phyloP scores from a whole-genome alignment of 2,888 invertebrate genomes.

The Dusona sp. region DNA sequence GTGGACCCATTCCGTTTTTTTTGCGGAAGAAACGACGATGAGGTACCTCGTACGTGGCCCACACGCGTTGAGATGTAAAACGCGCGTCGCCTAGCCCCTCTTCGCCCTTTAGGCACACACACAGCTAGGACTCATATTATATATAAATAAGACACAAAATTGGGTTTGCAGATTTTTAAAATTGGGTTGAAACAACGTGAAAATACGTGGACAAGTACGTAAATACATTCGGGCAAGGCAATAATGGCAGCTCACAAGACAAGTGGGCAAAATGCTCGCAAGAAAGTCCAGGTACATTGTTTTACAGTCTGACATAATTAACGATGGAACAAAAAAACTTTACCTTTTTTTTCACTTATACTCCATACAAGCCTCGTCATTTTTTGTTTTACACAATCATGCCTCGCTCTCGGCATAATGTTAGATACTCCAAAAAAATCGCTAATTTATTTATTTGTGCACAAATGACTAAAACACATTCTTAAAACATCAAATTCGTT shows the following conservation, averaged over 20 bases:
- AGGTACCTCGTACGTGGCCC: conserved; percentile 62
- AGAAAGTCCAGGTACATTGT: conserved; percentile 86
- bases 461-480: not conserved
- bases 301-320: not conserved
- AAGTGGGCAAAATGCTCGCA: conserved; percentile 85
- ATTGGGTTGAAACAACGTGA: conserved; percentile 6
- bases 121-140: not conserved
- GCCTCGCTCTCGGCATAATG: not conserved
- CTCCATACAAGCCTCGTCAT: not conserved
- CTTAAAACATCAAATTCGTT: not conserved
- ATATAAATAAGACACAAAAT: conserved; percentile 5
- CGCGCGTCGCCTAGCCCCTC: conserved; percentile 65
- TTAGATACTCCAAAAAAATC: not conserved
- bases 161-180: conserved; percentile 24
- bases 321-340: not conserved
- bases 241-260: conserved; percentile 85
- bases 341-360: not conserved
- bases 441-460: not conserved
- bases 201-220: conserved; percentile 36
- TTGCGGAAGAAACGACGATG: conserved; percentile 60
- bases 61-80: conserved; percentile 64
- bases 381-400: not conserved
- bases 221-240: conserved; percentile 42
- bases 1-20: not conserved
- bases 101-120: conserved; percentile 40